Conservation (phyloP, 2,888 invertebrate genomes). For the Cylloceria caligata region DNA sequence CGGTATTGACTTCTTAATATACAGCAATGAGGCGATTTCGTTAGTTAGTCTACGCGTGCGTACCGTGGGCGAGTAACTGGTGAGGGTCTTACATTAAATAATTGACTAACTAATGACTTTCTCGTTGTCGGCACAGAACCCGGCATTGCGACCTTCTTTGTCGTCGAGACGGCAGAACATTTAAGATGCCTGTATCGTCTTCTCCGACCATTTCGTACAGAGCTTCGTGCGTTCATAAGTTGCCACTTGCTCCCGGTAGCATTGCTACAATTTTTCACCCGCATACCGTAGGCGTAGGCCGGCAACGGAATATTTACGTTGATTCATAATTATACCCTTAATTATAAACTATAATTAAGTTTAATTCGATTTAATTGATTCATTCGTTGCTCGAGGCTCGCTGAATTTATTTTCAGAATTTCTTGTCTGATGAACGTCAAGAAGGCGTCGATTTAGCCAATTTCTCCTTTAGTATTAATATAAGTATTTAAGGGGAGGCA, state of each 20-base stretch:
- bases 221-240: background rate
- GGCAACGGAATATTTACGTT: constrained; percentile 6
- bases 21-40: constrained; percentile 73
- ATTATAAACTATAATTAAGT: constrained; percentile 8
- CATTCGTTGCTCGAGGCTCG: constrained; percentile 17
- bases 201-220: background rate
- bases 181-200: constrained; percentile 37
- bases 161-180: constrained; percentile 28
- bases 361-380: constrained; percentile 52
- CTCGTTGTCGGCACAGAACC: constrained; percentile 39
- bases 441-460: background rate
- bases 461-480: background rate
- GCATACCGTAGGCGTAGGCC: constrained; percentile 32
- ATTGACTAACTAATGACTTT: constrained; percentile 78
- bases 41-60: constrained; percentile 27
- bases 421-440: background rate
- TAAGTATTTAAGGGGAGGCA: too few relatives aligned
- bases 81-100: constrained; percentile 72
- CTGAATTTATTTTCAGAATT: constrained; percentile 19
- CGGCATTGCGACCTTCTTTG: constrained; percentile 37
- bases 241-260: background rate
- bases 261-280: constrained; percentile 44
- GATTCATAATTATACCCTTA: constrained; percentile 12
- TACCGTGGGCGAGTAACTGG: constrained; percentile 67
- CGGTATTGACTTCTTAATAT: constrained; percentile 80